Base-by-base conservation (phyloP, 1,140 invertebrate genomes). In the Plodia interpunctella region DNA sequence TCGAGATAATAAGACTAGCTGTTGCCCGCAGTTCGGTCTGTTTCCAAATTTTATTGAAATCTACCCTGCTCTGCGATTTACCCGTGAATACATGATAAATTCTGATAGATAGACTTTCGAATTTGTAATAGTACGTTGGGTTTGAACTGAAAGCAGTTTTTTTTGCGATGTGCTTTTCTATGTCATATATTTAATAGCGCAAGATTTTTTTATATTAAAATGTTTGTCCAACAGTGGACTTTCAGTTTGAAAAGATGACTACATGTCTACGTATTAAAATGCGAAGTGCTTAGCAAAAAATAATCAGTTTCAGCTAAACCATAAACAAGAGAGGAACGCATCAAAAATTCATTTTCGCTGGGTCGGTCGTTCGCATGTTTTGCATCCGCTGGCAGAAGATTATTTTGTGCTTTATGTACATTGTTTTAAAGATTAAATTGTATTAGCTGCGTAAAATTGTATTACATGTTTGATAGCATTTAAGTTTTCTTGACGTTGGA, bases 281-380 rank as follows among this genome's bases (percentile, higher is more conserved):
- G 38, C 10, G 2, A 44, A 44, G 13, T 44, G 15, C 38, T 17
- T 44, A 44, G 13, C 38, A 44, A n/a, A 53, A 53, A 25, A 25
- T 18, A 53, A 53, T 20, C 51, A 25, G 51, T 53, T 53, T 21
- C n/a, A 53, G 21, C 20, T 51, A 10, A 21, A 53, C 21, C 51
- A 53, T 53, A 53, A 53, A 53, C 51, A 25, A 53, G 51, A 53
- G 20, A 25, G n/a, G 19, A 25, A 5, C 51, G 21, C 21, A 53
- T 53, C 51, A 53, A 53, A 53, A 25, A 53, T 53, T 53, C 51
- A 53, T 53, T 25, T 53, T 53, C 51, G 20, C 20, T 25, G 51
- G 21, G 20, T n/a, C 51, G 51, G 13, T 10, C 51, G 51, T 25
- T 53, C 51, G 51, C 20, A 53, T 25, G 28, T 53, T 53, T 53